A percentile compares a stretch with the other conserved stretches of the same genome.
Conservation (phyloP, 2,888 invertebrate species). For the Pecten maximus region DNA sequence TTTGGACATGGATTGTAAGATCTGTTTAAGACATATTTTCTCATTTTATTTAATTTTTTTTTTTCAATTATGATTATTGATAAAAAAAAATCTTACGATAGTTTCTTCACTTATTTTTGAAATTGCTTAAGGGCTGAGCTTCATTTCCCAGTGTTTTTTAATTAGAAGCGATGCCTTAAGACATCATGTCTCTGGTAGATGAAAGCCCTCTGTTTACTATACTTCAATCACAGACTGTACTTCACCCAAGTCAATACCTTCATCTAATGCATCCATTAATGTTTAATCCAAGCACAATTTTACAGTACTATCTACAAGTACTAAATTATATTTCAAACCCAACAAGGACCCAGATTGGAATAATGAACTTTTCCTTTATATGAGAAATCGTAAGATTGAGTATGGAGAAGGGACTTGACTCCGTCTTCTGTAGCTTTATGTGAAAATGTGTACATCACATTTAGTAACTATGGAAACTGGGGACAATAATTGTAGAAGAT, state of each 20-base stretch:
- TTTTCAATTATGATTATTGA: background rate
- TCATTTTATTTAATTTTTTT: background rate
- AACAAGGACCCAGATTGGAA: conserved; percentile 9
- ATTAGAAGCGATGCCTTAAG: conserved; percentile 14
- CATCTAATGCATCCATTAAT: conserved; percentile 13
- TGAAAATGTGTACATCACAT: background rate
- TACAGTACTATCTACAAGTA: conserved; percentile 23
- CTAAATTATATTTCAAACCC: conserved; percentile 35
- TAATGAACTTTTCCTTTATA: background rate
- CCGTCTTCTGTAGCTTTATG: background rate
- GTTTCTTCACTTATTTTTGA: conserved; percentile 8
- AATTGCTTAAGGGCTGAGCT: background rate
- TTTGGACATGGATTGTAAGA: too few relatives aligned
- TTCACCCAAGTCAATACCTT: background rate
- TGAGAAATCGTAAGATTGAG: background rate
- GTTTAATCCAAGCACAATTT: background rate
- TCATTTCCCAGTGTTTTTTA: background rate
- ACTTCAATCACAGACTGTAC: background rate
- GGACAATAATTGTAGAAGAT: background rate
- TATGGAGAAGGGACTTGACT: background rate
- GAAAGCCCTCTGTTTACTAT: background rate
- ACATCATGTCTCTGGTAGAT: background rate
- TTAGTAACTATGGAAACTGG: background rate
- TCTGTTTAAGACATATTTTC: too few relatives aligned
- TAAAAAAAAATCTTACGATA: background rate